A percentile compares a stretch with the other conserved stretches of the same genome.
Evolutionary conservation across 1,140 invertebrate species (phyloP).

Genomic region (Nebria ingens): DNA sequence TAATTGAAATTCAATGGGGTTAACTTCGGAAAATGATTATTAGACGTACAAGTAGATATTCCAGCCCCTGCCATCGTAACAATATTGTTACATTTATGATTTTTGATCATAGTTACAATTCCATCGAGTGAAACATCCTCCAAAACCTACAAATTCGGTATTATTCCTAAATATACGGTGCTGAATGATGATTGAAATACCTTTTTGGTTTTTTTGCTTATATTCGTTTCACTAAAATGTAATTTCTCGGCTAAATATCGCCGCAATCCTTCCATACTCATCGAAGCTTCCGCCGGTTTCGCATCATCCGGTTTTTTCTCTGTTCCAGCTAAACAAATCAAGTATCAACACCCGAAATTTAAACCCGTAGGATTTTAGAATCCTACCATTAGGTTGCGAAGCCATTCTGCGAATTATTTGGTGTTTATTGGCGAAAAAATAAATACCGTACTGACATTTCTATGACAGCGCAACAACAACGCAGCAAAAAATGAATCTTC

Average conservation of each 20-base stretch:
- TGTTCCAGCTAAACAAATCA: not conserved
- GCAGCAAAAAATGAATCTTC: too few species aligned
- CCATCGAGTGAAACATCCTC: slow-evolving; percentile 53
- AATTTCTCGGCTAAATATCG: not conserved
- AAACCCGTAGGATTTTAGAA: not conserved
- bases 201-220: not conserved
- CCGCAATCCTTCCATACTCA: not conserved
- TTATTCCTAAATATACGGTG: not conserved
- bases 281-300: not conserved
- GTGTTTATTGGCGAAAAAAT: not conserved
- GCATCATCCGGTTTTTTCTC: not conserved
- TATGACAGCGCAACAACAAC: too few species aligned
- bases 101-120: slow-evolving; percentile 59
- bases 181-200: not conserved
- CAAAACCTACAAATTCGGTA: slow-evolving; percentile 35
- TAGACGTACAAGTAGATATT: slow-evolving; percentile 80
- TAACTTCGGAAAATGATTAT: too few species aligned
- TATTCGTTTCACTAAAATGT: not conserved
- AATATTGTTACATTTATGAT: slow-evolving; percentile 70
- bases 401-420: not conserved
- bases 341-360: not conserved
- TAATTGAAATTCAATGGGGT: too few species aligned
- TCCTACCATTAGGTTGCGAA: not conserved
- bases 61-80: slow-evolving; percentile 90
- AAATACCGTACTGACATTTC: slow-evolving; percentile 2